Conservation (phyloP, 2,797 vertebrate species). For the Parauchenoglanis punctatus region DNA sequence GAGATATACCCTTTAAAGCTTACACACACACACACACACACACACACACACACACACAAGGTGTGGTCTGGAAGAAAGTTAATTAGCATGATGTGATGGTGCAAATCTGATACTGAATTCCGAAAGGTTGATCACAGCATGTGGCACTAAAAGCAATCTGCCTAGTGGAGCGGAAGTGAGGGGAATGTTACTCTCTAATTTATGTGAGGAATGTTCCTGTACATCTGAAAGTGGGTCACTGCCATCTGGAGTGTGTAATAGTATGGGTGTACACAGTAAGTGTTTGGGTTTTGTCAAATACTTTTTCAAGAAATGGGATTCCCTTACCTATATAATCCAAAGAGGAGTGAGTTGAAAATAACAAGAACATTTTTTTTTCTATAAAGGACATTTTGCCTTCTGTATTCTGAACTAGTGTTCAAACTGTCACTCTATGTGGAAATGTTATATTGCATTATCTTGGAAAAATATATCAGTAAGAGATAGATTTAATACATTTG, state of each 20-base stretch:
- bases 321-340: constrained; percentile 2
- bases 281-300: neutral
- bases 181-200: constrained; percentile 9
- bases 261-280: constrained; percentile 22
- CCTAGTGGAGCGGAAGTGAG: constrained; percentile 9
- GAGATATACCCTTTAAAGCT: neutral
- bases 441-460: neutral
- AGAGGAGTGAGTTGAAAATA: neutral
- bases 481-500: no score
- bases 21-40: neutral
- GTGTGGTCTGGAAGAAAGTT: neutral
- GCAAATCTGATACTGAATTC: neutral
- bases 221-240: constrained; percentile 43
- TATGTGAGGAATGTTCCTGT: constrained; percentile 16
- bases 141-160: constrained; percentile 16
- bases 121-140: constrained; percentile 23
- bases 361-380: neutral
- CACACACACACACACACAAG: neutral
- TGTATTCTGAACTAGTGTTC: neutral
- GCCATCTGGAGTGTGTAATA: constrained; percentile 25
- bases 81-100: constrained; percentile 1
- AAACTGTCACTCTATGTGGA: neutral
- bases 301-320: neutral
- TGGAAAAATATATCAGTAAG: neutral
- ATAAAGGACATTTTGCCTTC: neutral